Base-by-base conservation (phyloP, 2,797 vertebrate genomes). In the Acropternis orthonyx region DNA sequence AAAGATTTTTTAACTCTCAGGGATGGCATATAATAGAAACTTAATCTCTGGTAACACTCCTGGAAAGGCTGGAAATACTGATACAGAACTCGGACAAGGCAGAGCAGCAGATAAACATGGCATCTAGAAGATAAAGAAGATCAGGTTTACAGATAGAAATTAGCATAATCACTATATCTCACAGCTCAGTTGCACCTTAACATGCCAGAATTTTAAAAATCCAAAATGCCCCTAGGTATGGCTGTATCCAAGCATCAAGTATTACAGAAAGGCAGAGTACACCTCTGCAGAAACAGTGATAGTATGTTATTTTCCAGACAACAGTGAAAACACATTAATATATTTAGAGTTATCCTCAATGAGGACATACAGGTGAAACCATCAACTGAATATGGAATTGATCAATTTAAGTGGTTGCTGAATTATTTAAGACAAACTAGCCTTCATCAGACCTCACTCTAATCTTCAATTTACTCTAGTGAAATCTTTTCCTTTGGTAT, bases 391-490 rank as follows among this genome's bases (percentile, higher is more conserved):
- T 93, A 96, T 39, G 32, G 54, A 91, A 95, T 95, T 92, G 82
- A 95, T 92, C 75, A 91, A 89, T 88, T 94, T 95, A 96, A 94
- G 56, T 88, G 75, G 74, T 82, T 91, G 28, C 58, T 94, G 72
- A 96, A 92, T 95, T 96, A 95, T 93, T 95, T 79, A 96, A 91
- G 78, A 85, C 84, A 91, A 95, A 87, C 91, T 88, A 94, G 94
- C 58, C 68, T 91, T 94, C 84, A 94, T 90, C 74, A 87, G 44
- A 83, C 52, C 39, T 96, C 71, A 89, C 80, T 94, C 94, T 95
- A 93, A 95, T 97, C 95, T 94, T 93, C 91, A 89, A 74, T 94
- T 96, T 93, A 95, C 91, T 88, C 84, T 49, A 95, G 86, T 85
- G 92, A 95, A 94, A 94, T 91, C 67, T 84, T 93, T 63, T 92